phyloP scores from a whole-genome alignment of 1,140 invertebrate genomes.

The Paraescarpia echinospica region DNA sequence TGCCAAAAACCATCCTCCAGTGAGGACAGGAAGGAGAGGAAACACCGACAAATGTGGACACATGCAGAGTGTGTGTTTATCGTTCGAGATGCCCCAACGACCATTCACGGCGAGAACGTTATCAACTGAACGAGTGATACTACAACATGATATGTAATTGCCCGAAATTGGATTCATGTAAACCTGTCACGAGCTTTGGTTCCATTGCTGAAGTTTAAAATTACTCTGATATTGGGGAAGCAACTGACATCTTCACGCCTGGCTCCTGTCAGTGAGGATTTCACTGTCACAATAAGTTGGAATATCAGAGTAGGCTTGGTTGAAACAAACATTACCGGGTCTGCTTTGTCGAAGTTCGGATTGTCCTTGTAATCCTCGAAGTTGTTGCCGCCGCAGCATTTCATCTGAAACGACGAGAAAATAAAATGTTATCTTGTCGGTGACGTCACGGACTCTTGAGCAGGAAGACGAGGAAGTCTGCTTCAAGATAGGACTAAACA shows the following conservation, averaged over 20 bases:
- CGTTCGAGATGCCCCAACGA: too few relatives aligned
- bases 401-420: background rate
- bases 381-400: background rate
- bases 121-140: background rate
- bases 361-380: background rate
- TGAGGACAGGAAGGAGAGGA: too few relatives aligned
- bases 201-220: background rate
- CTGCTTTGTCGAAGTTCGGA: background rate
- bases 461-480: background rate
- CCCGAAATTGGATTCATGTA: background rate
- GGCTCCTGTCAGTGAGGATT: too few relatives aligned
- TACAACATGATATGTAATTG: background rate
- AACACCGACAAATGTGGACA: too few relatives aligned
- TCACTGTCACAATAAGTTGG: too few relatives aligned
- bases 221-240: too few relatives aligned
- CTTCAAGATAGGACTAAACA: background rate
- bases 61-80: too few relatives aligned
- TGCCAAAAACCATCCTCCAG: too few relatives aligned
- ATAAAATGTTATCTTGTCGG: background rate
- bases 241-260: too few relatives aligned
- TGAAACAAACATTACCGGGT: background rate
- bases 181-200: background rate
- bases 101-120: too few relatives aligned
- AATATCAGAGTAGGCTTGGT: too few relatives aligned
- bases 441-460: too few relatives aligned